Conservation (phyloP, 2,113 vertebrate genomes). For the Caranx melampygus region DNA sequence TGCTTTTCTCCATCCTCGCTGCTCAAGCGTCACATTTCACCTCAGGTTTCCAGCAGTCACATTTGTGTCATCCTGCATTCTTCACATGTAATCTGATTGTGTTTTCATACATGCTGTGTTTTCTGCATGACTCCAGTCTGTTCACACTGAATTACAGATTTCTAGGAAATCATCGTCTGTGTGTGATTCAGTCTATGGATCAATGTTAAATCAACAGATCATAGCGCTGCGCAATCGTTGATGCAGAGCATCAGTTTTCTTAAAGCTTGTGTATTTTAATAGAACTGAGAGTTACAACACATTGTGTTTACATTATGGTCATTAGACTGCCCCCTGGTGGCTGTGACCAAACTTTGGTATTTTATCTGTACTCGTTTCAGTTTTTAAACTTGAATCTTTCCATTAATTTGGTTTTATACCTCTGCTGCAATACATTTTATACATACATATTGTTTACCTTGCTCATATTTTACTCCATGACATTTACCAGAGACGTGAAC, state of each 20-base stretch:
- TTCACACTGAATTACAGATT: background rate
- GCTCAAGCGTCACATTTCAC: background rate
- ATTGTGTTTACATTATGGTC: constrained; percentile 17
- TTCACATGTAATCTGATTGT: constrained; percentile 38
- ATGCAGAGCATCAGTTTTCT: background rate
- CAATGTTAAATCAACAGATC: background rate
- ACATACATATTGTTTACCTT: too few species aligned
- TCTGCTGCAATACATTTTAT: too few species aligned
- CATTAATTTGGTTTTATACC: too few species aligned
- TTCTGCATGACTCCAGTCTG: constrained; percentile 28
- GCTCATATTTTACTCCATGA: too few species aligned
- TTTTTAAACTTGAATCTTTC: too few species aligned
- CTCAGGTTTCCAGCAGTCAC: constrained; percentile 18
- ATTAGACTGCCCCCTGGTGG: constrained; percentile 68
- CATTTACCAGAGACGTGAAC: too few species aligned
- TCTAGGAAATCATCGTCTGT: background rate
- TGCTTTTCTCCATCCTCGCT: background rate
- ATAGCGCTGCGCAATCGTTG: background rate
- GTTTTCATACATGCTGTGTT: constrained; percentile 20
- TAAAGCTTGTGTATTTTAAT: background rate
- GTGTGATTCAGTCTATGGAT: background rate
- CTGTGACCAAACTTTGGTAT: background rate
- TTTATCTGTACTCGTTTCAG: too few species aligned
- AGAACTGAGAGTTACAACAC: background rate
- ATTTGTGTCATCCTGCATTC: constrained; percentile 25